These are phyloP conservation scores for Astyanax mexicanus DNA, from an alignment of 2,797 vertebrate genomes.

Conservation along the genomic window DNA sequence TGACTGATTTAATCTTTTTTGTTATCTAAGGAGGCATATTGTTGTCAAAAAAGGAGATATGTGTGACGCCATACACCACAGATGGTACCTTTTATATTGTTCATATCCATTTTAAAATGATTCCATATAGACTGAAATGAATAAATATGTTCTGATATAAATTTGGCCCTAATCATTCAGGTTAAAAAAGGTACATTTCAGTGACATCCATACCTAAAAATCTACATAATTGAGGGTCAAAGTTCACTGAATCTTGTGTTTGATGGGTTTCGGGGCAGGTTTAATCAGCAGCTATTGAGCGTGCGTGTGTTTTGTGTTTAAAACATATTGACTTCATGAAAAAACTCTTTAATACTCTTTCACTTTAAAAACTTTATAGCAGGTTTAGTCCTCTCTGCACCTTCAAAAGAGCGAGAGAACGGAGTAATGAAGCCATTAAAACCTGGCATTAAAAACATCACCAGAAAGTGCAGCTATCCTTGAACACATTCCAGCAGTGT, in stretches of 20 bases:
- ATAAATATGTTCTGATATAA: too few species aligned
- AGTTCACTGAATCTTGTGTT: not conserved
- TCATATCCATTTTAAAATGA: too few species aligned
- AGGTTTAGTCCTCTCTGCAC: slow-evolving; percentile 43
- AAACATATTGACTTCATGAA: slow-evolving; percentile 39
- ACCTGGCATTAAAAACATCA: slow-evolving; percentile 57
- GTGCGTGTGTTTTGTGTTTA: slow-evolving; percentile 10
- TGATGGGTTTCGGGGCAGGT: slow-evolving; percentile 2
- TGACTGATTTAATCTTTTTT: too few species aligned
- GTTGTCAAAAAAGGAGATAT: too few species aligned
- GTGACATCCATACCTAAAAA: too few species aligned
- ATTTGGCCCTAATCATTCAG: too few species aligned
- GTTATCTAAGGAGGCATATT: too few species aligned
- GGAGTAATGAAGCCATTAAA: slow-evolving; percentile 64
- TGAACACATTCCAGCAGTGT: slow-evolving; percentile 53
- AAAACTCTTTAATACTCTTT: slow-evolving; percentile 12
- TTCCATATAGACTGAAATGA: too few species aligned
- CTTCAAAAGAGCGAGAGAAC: slow-evolving; percentile 57
- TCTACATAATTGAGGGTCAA: too few species aligned
- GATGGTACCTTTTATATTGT: too few species aligned
- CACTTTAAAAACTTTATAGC: slow-evolving; percentile 42
- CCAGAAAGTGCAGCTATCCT: slow-evolving; percentile 51
- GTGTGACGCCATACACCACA: too few species aligned
- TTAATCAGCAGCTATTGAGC: not conserved
- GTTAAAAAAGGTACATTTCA: too few species aligned